Evolutionary conservation across 2,888 invertebrate species (phyloP).

Genomic region (Chrysolina haemoptera): DNA sequence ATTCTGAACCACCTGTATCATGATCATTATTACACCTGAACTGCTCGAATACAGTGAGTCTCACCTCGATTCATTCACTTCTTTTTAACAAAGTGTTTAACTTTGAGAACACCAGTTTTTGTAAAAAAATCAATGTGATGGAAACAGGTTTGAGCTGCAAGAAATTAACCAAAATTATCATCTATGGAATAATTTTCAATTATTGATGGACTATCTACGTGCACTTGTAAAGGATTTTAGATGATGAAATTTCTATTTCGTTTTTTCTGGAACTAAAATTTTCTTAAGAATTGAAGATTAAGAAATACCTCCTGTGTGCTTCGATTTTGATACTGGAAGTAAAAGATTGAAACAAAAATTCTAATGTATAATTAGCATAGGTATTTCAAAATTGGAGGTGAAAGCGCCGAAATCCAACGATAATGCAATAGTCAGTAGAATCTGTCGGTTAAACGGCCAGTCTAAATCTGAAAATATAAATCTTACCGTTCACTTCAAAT

Average conservation of each 20-base stretch:
- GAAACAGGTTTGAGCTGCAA: neutral
- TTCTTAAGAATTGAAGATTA: neutral
- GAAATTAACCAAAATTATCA: neutral
- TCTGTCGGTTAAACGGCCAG: too few species aligned
- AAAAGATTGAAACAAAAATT: too few species aligned
- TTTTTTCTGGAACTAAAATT: slow-evolving; percentile 2
- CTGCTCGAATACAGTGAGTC: neutral
- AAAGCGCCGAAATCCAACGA: too few species aligned
- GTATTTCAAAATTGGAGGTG: too few species aligned
- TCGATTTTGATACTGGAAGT: slow-evolving; percentile 6
- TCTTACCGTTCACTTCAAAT: too few species aligned
- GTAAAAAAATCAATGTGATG: neutral
- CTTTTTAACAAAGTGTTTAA: neutral
- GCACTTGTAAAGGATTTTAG: neutral
- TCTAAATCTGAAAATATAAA: too few species aligned
- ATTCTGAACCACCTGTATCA: slow-evolving; percentile 1
- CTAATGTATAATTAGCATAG: too few species aligned
- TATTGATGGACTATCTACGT: neutral
- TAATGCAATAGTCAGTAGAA: too few species aligned
- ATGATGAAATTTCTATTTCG: neutral
- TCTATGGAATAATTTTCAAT: neutral
- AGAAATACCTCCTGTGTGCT: too few species aligned
- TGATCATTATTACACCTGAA: neutral
- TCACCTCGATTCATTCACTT: neutral
- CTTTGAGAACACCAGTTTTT: neutral